Percentiles rank a stretch among this genome's conserved stretches.
Evolutionary conservation across 2,113 vertebrate genomes (phyloP).

Genomic region (Laticauda colubrina): DNA sequence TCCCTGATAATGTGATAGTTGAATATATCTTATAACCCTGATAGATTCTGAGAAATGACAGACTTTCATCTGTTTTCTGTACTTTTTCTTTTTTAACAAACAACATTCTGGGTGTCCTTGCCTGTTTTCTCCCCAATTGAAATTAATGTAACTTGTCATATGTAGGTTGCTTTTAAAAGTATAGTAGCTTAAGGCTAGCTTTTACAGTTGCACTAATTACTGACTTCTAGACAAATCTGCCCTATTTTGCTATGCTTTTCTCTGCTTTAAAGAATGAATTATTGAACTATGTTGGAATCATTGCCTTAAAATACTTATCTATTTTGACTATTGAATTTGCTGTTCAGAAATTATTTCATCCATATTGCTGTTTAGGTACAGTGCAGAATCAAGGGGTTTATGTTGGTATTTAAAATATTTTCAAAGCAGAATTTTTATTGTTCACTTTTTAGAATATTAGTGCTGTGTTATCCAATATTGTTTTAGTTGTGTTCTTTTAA

Average conservation of each 20-base stretch:
- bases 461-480: neutral
- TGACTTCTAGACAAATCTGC: conserved; percentile 72
- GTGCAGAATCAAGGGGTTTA: neutral
- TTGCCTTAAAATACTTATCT: conserved; percentile 50
- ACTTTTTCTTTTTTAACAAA: conserved; percentile 47
- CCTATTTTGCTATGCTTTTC: conserved; percentile 68
- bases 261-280: conserved; percentile 60
- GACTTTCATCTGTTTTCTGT: conserved; percentile 47
- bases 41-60: conserved; percentile 49
- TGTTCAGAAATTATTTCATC: conserved; percentile 13
- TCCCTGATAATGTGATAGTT: conserved; percentile 57
- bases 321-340: conserved; percentile 21
- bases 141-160: conserved; percentile 85
- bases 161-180: conserved; percentile 85
- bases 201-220: conserved; percentile 70
- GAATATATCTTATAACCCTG: conserved; percentile 49
- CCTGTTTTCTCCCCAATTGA: conserved; percentile 69
- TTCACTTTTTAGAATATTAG: neutral
- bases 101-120: conserved; percentile 63
- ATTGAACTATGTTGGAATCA: conserved; percentile 36
- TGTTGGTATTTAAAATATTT: neutral
- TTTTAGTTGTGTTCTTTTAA: neutral
- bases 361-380: neutral
- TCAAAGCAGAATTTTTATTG: neutral
- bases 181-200: conserved; percentile 72